Base-by-base conservation (phyloP, 2,888 invertebrate species). In the Ceraclea dissimilis region DNA sequence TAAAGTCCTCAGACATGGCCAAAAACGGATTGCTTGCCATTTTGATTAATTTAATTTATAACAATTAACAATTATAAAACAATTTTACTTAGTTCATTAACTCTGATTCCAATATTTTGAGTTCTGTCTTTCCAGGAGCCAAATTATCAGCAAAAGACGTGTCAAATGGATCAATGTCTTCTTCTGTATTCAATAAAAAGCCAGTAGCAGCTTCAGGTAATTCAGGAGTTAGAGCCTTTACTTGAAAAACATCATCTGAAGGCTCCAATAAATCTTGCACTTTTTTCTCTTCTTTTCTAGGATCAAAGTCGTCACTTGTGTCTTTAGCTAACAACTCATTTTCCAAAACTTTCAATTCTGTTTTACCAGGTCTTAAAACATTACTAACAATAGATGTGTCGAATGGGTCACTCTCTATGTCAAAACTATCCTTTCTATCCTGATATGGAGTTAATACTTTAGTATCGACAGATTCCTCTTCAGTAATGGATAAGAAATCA, bases 351-450 rank as follows among this genome's bases (percentile, higher is more conserved):
- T 86, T 88, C 10, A 91, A 74, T 69, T 91, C 91, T 1, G 89
- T 85, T 70, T 83, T 86, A 2, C 90, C 88, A 0, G 90, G 90
- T 51, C 81, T 75, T 51, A 81, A 75, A 54, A 90, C 82, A 66
- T 88, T 85, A 56, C 76, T 78, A 0, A 90, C 90, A 64, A 89
- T 88, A 0, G 92, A 89, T 0, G 93, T 93, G 67, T 93, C 93
- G 68, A 93, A 93, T 0, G 93, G 93, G 74, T 92, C 92, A 8
- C 73, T 70, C 63, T 85, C 76, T 68, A 65, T 34, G 67, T 66
- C 44, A 67, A 70, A 20, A 69, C 64, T 18, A 76, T 73, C 53
- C 79, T 72, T 2, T 75, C 54, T 58, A 49, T 62, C 60, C 52
- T 58, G 60, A 47, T 54, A 76, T 0, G 83, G 82, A 1, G 88